These are phyloP conservation scores for Gymnocheta viridis DNA, from an alignment of 2,888 invertebrate species.

Conservation along the genomic window DNA sequence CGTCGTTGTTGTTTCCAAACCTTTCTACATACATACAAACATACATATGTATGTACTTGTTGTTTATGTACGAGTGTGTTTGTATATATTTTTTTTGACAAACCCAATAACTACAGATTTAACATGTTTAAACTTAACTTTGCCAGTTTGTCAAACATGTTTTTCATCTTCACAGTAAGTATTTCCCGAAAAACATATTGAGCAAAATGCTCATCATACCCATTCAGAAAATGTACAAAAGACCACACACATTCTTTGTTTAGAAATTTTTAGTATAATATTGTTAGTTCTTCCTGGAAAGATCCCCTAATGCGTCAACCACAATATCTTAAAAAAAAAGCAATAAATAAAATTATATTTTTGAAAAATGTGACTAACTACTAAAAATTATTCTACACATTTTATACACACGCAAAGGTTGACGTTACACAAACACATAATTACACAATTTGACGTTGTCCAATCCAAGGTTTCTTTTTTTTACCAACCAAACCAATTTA, in stretches of 20 bases:
- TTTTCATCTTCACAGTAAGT: slow-evolving; percentile 22
- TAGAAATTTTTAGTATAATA: neutral
- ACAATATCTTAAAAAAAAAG: neutral
- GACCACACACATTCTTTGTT: slow-evolving; percentile 43
- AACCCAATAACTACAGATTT: slow-evolving; percentile 25
- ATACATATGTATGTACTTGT: neutral
- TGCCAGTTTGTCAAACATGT: slow-evolving; percentile 7
- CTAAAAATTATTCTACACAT: neutral
- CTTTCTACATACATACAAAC: neutral
- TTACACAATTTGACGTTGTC: neutral
- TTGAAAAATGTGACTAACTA: slow-evolving; percentile 42
- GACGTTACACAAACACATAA: neutral
- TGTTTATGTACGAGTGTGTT: neutral
- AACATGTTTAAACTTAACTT: slow-evolving; percentile 21
- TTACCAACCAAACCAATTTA: neutral
- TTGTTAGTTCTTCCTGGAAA: slow-evolving; percentile 42
- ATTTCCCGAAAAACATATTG: slow-evolving; percentile 18
- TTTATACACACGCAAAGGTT: neutral
- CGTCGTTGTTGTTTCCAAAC: slow-evolving; percentile 4
- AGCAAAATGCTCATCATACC: neutral
- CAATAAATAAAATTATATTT: neutral
- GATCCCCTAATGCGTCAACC: slow-evolving; percentile 36
- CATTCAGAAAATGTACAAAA: neutral
- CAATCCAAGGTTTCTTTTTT: neutral
- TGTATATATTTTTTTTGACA: too few relatives aligned